Evolutionary conservation across 2,797 vertebrate species (phyloP).

Genomic region (Schizopygopsis malacanthus): DNA sequence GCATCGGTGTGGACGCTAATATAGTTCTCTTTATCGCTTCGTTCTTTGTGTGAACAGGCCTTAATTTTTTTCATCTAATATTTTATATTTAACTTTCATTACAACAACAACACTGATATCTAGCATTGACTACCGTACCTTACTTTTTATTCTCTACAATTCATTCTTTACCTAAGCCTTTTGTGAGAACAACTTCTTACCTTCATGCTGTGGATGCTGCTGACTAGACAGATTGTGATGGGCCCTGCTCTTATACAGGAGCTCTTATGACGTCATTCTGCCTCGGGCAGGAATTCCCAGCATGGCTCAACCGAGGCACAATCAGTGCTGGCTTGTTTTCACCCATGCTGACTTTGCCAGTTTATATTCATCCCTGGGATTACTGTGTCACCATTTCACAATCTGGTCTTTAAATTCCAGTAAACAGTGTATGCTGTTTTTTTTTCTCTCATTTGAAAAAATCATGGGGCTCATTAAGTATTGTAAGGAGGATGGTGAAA

Average conservation of each 20-base stretch:
- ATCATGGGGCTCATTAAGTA: not conserved
- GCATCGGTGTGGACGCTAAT: no score
- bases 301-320: conserved; percentile 20
- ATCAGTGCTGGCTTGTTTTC: not conserved
- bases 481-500: conserved; percentile 25
- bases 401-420: conserved; percentile 38
- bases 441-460: not conserved
- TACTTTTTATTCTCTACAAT: not conserved
- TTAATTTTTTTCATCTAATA: no score
- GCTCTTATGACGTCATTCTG: conserved; percentile 54
- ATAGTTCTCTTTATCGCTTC: no score
- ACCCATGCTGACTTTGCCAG: not conserved
- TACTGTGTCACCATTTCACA: conserved; percentile 21
- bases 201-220: conserved; percentile 72
- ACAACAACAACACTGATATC: not conserved
- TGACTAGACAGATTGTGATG: conserved; percentile 19
- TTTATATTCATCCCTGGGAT: not conserved
- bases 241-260: conserved; percentile 54
- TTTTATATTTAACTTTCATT: no score
- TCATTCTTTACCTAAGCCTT: not conserved
- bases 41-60: no score
- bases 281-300: conserved; percentile 63
- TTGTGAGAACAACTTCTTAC: conserved; percentile 58
- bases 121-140: not conserved
- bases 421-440: not conserved